A percentile compares a stretch with the other conserved stretches of the same genome.
phyloP scores from a whole-genome alignment of 2,113 vertebrate genomes.

The Myotis lucifugus region DNA sequence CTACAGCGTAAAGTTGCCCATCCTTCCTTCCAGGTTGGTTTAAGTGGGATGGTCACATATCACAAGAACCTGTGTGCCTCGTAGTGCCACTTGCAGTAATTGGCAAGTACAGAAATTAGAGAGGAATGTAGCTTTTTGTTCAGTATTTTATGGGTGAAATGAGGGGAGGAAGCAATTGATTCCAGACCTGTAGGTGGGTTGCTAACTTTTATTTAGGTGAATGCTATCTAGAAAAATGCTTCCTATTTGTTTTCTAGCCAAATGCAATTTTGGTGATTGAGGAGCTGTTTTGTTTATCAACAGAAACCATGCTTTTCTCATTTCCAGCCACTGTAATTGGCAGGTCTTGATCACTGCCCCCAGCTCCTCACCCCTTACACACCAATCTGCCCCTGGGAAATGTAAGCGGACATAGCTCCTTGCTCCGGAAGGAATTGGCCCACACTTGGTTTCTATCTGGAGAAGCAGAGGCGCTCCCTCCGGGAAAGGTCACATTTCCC shows the following conservation, averaged over 20 bases:
- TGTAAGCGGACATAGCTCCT: not conserved
- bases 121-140: not conserved
- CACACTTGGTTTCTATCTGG: not conserved
- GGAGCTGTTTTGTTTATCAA: not conserved
- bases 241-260: not conserved
- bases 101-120: conserved; percentile 2
- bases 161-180: not conserved
- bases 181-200: not conserved
- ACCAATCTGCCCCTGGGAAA: not conserved
- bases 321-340: not conserved
- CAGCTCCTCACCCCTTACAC: not conserved
- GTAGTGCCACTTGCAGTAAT: not conserved
- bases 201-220: not conserved
- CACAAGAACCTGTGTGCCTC: not conserved
- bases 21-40: not conserved
- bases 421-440: not conserved
- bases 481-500: not conserved
- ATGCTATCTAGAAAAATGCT: not conserved
- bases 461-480: not conserved
- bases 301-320: not conserved
- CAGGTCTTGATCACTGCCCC: not conserved
- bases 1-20: not conserved
- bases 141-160: not conserved
- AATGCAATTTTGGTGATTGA: not conserved
- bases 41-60: not conserved